Evolutionary conservation across 2,888 invertebrate genomes (phyloP).

Genomic region (Meloe dianella): DNA sequence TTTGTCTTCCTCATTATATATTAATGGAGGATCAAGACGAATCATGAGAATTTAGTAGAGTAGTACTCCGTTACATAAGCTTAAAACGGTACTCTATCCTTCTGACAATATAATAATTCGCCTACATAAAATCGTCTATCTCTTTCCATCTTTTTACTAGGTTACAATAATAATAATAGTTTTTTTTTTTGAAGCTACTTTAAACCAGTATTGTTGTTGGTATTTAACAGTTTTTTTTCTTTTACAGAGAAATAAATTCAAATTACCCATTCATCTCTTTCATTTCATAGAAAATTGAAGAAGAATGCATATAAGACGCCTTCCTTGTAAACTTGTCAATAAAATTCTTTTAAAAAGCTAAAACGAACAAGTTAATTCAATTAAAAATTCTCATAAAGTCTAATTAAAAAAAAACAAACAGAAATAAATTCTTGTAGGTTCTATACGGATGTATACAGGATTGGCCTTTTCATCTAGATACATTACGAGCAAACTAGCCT

Average conservation of each 20-base stretch:
- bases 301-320: neutral
- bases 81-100: constrained; percentile 13
- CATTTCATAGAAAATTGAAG: neutral
- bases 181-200: too few species aligned
- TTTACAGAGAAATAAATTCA: neutral
- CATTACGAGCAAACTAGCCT: too few species aligned
- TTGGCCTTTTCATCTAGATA: too few species aligned
- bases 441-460: neutral
- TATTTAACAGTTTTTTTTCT: too few species aligned
- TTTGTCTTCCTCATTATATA: neutral
- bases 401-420: neutral
- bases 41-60: neutral
- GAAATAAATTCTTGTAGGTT: neutral
- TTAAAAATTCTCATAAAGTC: neutral
- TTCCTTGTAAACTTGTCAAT: neutral
- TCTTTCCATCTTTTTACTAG: neutral
- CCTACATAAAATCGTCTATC: neutral
- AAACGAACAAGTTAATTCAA: neutral
- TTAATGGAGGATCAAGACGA: neutral
- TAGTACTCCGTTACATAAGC: constrained; percentile 11
- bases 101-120: constrained; percentile 10
- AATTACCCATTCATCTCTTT: neutral
- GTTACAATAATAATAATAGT: neutral
- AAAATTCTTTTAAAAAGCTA: neutral
- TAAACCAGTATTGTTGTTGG: too few species aligned